Percentiles rank a stretch among this genome's conserved stretches.
These are phyloP conservation scores for Muraenolepis orangiensis DNA, from an alignment of 2,797 vertebrate species.

Conservation along the genomic window DNA sequence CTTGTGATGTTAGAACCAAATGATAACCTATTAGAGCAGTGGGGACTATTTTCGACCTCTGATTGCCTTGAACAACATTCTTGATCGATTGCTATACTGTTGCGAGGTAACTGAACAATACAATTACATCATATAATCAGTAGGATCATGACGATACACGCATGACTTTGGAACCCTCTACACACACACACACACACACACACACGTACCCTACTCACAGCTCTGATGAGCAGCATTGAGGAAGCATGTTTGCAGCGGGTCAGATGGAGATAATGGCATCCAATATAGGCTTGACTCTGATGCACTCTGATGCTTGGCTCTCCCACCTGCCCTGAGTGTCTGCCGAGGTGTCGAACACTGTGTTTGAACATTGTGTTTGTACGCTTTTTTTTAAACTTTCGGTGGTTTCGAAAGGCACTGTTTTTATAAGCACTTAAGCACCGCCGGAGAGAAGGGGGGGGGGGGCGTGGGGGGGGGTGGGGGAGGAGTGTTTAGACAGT, in stretches of 20 bases:
- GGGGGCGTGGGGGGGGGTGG: too few relatives aligned
- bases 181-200: background rate
- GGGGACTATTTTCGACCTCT: background rate
- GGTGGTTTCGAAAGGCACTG: background rate
- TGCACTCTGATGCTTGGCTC: background rate
- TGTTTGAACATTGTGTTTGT: background rate
- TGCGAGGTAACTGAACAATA: background rate
- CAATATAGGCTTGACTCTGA: constrained; percentile 1
- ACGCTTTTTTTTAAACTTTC: background rate
- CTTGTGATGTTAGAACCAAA: too few relatives aligned
- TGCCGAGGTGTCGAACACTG: background rate
- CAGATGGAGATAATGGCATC: background rate
- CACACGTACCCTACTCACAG: background rate
- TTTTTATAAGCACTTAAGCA: background rate
- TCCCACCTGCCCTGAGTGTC: background rate
- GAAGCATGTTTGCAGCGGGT: background rate
- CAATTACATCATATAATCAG: background rate
- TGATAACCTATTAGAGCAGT: too few relatives aligned
- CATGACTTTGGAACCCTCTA: background rate
- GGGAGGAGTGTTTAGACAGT: too few relatives aligned
- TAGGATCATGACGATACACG: background rate
- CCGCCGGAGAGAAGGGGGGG: too few relatives aligned
- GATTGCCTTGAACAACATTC: background rate
- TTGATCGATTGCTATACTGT: background rate
- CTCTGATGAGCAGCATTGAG: background rate